Percentiles rank a stretch among this genome's conserved stretches.
phyloP scores from a whole-genome alignment of 2,113 vertebrate species.

The Mesitornis unicolor region DNA sequence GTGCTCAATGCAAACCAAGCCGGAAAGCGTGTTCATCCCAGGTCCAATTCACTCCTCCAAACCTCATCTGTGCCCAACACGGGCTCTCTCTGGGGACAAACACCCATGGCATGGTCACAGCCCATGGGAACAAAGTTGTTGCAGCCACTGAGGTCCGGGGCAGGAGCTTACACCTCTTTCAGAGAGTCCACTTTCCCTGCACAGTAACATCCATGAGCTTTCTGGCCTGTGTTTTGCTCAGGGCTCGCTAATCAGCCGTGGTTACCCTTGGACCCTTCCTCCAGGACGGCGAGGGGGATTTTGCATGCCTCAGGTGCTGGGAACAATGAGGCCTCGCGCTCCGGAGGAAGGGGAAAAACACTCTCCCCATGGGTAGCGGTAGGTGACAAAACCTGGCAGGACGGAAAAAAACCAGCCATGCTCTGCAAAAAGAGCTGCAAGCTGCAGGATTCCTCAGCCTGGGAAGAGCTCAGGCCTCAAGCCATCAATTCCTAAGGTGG shows the following conservation, averaged over 20 bases:
- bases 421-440: neutral
- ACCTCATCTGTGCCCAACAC: rapidly evolving
- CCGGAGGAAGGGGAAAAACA: neutral
- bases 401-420: neutral
- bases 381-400: neutral
- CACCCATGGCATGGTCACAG: neutral
- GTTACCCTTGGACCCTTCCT: neutral
- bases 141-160: neutral
- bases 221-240: neutral
- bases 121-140: neutral
- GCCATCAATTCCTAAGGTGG: neutral
- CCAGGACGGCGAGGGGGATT: neutral
- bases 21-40: rapidly evolving
- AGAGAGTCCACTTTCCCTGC: neutral
- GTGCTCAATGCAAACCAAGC: rapidly evolving
- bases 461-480: neutral
- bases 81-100: neutral
- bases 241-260: neutral
- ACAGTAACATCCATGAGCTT: rapidly evolving
- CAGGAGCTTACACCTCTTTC: neutral
- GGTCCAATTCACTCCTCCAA: neutral
- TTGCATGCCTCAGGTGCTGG: slow-evolving; percentile 21
- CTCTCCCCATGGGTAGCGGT: neutral
- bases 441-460: neutral
- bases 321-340: neutral